These are phyloP conservation scores for Pitta sordida DNA, from an alignment of 2,113 vertebrate species.

Conservation along the genomic window DNA sequence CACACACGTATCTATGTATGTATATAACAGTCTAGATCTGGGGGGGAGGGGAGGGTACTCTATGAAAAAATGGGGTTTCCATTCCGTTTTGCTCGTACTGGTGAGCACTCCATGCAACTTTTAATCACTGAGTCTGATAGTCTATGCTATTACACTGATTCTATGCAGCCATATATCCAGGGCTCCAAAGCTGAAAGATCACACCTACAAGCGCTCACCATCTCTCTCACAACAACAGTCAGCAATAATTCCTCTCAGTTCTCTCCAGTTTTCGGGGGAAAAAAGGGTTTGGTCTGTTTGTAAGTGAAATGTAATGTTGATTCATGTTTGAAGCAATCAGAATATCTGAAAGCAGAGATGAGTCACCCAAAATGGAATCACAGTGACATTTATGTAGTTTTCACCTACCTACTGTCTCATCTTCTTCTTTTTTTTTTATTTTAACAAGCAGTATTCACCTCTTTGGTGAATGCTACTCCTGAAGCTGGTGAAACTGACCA, in stretches of 20 bases:
- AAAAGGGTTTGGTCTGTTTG: neutral
- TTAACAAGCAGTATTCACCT: neutral
- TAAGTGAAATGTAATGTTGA: neutral
- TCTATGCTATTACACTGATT: neutral
- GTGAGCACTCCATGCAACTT: neutral
- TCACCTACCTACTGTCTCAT: neutral
- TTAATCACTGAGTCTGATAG: neutral
- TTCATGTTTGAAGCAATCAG: neutral
- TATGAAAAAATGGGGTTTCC: neutral
- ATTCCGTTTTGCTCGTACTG: neutral
- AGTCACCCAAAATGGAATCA: neutral
- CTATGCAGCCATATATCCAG: neutral
- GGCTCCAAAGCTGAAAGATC: neutral
- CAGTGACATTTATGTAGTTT: neutral
- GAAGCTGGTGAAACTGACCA: neutral
- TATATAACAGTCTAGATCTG: neutral
- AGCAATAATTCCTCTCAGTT: neutral
- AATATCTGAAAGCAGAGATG: neutral
- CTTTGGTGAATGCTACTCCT: neutral
- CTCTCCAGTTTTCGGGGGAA: neutral
- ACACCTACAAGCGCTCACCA: neutral
- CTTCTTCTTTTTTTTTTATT: neutral
- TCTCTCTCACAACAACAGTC: neutral
- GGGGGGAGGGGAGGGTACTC: neutral
- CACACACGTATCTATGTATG: accelerated